Conservation (phyloP, 2,113 vertebrate genomes). For the Pelecanoides urinatrix region DNA sequence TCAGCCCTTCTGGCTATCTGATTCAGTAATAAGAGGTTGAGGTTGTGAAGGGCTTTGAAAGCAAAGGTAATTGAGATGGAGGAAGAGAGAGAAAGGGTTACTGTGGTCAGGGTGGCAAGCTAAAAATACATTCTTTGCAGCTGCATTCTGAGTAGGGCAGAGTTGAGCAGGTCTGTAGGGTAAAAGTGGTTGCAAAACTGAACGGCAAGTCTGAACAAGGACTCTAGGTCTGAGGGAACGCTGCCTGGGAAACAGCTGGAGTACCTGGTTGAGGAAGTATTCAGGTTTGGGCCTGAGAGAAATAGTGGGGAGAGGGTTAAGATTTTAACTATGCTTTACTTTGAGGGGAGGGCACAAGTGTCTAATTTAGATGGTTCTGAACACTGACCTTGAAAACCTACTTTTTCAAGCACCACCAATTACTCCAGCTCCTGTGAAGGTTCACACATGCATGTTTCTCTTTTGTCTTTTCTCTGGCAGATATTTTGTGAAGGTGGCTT, state of each 20-base stretch:
- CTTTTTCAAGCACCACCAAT: background rate
- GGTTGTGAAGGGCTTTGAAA: background rate
- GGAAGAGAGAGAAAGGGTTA: background rate
- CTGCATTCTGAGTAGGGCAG: constrained; percentile 3
- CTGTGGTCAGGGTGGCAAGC: background rate
- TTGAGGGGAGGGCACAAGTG: background rate
- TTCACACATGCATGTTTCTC: background rate
- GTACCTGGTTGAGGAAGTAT: background rate
- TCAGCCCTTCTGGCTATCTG: background rate
- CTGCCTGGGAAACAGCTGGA: background rate
- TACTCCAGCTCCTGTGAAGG: background rate
- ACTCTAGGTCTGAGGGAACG: rapidly evolving
- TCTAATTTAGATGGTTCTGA: background rate
- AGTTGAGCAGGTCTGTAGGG: background rate
- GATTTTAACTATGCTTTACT: background rate
- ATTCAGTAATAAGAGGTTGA: background rate
- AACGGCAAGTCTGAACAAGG: background rate
- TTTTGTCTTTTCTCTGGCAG: constrained; percentile 70
- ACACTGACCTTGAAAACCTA: background rate
- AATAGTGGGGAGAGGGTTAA: background rate
- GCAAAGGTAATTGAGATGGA: background rate
- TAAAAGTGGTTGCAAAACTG: background rate
- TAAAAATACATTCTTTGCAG: constrained; percentile 30
- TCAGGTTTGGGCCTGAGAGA: background rate
- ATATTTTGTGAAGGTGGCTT: constrained; percentile 95